Evolutionary conservation across 2,888 invertebrate genomes (phyloP), one percentile per base, ranked within the genome.

Genomic region (Hedychridium roseum): DNA sequence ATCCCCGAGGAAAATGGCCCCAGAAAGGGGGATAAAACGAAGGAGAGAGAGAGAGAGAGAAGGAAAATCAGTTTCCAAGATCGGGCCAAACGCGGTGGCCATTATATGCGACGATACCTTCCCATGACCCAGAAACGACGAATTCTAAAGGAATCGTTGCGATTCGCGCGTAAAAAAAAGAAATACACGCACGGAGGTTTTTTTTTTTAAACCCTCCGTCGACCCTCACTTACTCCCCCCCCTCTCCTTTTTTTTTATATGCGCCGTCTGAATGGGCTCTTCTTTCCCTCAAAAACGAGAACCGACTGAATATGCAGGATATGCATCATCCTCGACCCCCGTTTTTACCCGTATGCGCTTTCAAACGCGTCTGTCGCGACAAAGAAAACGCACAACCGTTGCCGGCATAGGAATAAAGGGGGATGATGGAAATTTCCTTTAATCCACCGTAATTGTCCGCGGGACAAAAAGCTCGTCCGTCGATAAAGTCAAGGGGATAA

Each of bases 241-340:
- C 54, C 50, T 49, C 40, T 36, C 36, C 48, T 35, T n/a, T n/a
- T n/a, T n/a, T n/a, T n/a, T n/a, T n/a, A n/a, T n/a, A n/a, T n/a
- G n/a, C 42, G 43, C 39, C 40, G 18, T 28, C 26, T 7, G 41
- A 52, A 50, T 64, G n/a, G n/a, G n/a, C n/a, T n/a, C 43, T 66
- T 71, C 60, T 51, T 54, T 49, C 57, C 47, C 37, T 56, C 45
- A 51, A 43, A 36, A 17, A 30, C 57, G 55, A 66, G 50, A 71
- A 68, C 59, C 50, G 55, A 17, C 70, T 76, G 76, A 77, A 77
- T 78, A 76, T 77, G 76, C 75, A 76, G 76, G 76, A 76, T 76
- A 71, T 71, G 70, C 68, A 61, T 57, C 67, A 63, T 66, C 57
- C 56, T 38, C 43, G 52, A 46, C 49, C 58, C 53, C 58, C 63